phyloP scores from a whole-genome alignment of 2,888 invertebrate species.

The Hylaea fasciaria region DNA sequence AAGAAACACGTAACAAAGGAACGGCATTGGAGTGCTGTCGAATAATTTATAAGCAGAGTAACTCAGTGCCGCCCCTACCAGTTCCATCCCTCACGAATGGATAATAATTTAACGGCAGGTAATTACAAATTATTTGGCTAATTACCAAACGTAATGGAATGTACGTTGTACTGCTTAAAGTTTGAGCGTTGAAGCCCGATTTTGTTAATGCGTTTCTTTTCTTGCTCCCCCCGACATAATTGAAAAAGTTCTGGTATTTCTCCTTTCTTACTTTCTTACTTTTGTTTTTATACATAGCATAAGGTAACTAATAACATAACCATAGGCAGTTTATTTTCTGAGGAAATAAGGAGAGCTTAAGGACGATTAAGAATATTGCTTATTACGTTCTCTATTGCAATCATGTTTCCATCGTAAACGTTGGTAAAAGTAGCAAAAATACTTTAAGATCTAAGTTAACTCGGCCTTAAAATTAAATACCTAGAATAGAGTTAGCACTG shows the following conservation, averaged over 20 bases:
- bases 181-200: conserved; percentile 16
- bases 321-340: no score
- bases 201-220: conserved; percentile 22
- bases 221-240: conserved; percentile 13
- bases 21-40: conserved; percentile 59
- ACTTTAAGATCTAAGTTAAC: no score
- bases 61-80: conserved; percentile 44
- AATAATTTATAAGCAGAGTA: conserved; percentile 77
- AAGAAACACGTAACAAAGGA: conserved; percentile 68
- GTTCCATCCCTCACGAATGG: conserved; percentile 26
- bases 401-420: no score
- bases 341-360: no score
- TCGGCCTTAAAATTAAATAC: no score
- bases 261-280: background rate
- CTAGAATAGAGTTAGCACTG: no score
- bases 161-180: conserved; percentile 10
- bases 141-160: conserved; percentile 16
- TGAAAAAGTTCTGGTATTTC: conserved; percentile 15
- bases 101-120: conserved; percentile 35
- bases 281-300: background rate
- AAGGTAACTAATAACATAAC: background rate
- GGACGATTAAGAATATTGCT: no score
- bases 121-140: conserved; percentile 17
- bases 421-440: no score
- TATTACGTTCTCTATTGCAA: no score